These are phyloP conservation scores for Spodoptera exigua DNA, from an alignment of 2,888 invertebrate species.

Conservation along the genomic window DNA sequence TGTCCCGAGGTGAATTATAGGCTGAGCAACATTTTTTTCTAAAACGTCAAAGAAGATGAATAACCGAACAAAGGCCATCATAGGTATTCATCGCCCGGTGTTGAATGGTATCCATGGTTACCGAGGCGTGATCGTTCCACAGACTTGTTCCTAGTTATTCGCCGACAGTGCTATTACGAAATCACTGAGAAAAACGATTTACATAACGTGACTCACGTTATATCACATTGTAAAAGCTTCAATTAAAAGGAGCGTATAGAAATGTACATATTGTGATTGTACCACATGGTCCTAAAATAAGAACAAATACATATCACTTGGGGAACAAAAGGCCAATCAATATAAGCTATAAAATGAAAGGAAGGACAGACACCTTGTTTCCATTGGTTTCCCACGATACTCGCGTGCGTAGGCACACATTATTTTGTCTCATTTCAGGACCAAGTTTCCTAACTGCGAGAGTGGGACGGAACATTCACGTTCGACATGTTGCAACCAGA, in stretches of 20 bases:
- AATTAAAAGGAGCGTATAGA: slow-evolving; percentile 24
- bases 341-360: slow-evolving; percentile 75
- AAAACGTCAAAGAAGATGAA: slow-evolving; percentile 22
- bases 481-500: slow-evolving; percentile 59
- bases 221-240: slow-evolving; percentile 37
- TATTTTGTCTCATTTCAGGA: slow-evolving; percentile 63
- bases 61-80: slow-evolving; percentile 46
- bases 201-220: slow-evolving; percentile 67
- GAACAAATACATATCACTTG: slow-evolving; percentile 64
- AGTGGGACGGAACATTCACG: slow-evolving; percentile 47
- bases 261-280: slow-evolving; percentile 15
- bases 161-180: slow-evolving; percentile 73
- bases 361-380: slow-evolving; percentile 80
- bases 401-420: slow-evolving; percentile 64
- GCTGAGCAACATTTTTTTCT: slow-evolving; percentile 15
- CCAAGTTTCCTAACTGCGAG: slow-evolving; percentile 34
- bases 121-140: slow-evolving; percentile 82
- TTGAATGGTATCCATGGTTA: slow-evolving; percentile 67
- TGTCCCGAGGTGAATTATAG: background rate
- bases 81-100: slow-evolving; percentile 51
- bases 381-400: slow-evolving; percentile 81
- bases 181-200: slow-evolving; percentile 77
- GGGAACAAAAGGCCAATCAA: slow-evolving; percentile 76
- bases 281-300: slow-evolving; percentile 33
- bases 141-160: slow-evolving; percentile 74